Base-by-base conservation (phyloP, 2,113 vertebrate genomes). In the Zosterops japonicus region DNA sequence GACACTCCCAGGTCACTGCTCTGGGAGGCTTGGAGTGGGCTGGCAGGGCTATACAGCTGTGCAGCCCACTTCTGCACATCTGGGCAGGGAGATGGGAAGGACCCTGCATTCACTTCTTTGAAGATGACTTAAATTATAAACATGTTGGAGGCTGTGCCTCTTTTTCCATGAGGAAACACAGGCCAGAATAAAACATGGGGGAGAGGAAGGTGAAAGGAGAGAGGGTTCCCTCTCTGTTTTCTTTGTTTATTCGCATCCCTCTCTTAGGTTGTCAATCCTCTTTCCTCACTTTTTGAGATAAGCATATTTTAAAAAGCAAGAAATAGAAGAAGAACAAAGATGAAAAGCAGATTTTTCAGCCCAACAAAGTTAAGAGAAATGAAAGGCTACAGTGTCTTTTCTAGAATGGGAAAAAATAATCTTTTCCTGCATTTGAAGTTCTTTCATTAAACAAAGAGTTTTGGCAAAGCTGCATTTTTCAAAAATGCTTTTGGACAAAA, bases 281-380 rank as follows among this genome's bases (percentile, higher is more conserved):
- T 77, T 86, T 57, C 18, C 46, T 92, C 46, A 49, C 1, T 83
- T 80, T 69, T 23, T 57, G 27, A 70, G 15, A 41, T 33, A 6
- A 12, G 0, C 36, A 3, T 39, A 49, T 49, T 1, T 1, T 20
- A 57, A 27, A 87, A 53, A 1, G 6, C 6, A 20, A 23, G 13
- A 80, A 83, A 11, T 7, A 77, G 55, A 65, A 78, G 11, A 68
- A 39, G 11, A 68, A 39, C 5, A 65, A 81, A 61, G 10, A 70
- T 35, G 29, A 80, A 77, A 89, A 78, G 2, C 5, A 69, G 24
- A 19, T 41, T 72, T 61, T 25, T 25, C 2, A 44, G 53, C 5
- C 46, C 47, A 49, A 49, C n/a, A 25, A 24, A 57, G 3, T 39
- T 49, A 46, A 41, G 31, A 57, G 7, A 84, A 89, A 67, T 28